Base-by-base conservation (phyloP, 2,113 vertebrate genomes). In the Tapirus terrestris region DNA sequence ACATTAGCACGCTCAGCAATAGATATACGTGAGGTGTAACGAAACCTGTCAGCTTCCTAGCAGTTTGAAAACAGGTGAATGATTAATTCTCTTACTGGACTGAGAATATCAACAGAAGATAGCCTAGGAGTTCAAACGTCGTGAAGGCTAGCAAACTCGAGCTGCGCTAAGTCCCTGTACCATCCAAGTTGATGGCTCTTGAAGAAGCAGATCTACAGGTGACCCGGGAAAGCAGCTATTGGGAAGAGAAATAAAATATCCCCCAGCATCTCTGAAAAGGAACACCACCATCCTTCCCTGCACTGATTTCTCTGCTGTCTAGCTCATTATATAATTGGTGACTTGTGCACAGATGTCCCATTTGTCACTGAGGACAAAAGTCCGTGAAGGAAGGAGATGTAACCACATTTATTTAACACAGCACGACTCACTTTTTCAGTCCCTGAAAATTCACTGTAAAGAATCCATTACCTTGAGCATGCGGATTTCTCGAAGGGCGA, bases 401-500 rank as follows among this genome's bases (percentile, higher is more conserved):
- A 18, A 45, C 23, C 39, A 33, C 29, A 21, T 23, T 92, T 60
- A 33, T 56, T 65, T 61, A 65, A 73, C 33, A 25, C 29, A 70
- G 75, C n/a, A 29, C 0, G 11, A 17, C 29, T 61, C 45, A 13
- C 18, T 60, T 67, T 75, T 82, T 79, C n/a, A 13, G 58, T 21
- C 68, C 31, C 56, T 72, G 60, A 85, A 89, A 93, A 89, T 53
- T 82, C 91, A 72, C 65, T 63, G 53, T 25, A 80, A 93, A 89
- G 48, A 89, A 23, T 14, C 76, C 63, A 23, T 96, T 98, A 99
- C 99, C 99, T 99, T 99, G 3, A 99, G 99, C 99, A 99, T 99
- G 88, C 99, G 98, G 97, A 99, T 99, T 98, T 99, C 99, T 94
- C 99, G 98, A 94, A 99, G 99, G 0, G 99, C 99, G 61, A 99